Conservation (phyloP, 2,113 vertebrate species). For the Perca flavescens region DNA sequence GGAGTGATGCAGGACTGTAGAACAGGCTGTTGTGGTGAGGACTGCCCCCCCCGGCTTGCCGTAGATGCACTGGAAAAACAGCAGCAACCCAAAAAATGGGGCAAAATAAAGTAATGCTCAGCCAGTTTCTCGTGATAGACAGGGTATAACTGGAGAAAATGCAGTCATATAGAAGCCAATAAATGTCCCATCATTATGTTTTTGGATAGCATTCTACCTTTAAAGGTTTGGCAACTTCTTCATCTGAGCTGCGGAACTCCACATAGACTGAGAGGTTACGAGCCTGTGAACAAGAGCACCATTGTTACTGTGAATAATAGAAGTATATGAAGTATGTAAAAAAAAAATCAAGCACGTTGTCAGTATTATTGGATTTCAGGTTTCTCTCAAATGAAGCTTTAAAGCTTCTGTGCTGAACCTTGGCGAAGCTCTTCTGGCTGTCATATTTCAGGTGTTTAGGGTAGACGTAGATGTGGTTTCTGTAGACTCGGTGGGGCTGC, state of each 20-base stretch:
- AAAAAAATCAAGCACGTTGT: not conserved
- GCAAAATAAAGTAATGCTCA: not conserved
- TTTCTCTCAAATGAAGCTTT: not conserved
- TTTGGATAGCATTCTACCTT: slow-evolving; percentile 84
- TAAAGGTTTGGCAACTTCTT: slow-evolving; percentile 91
- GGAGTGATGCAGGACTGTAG: slow-evolving; percentile 94
- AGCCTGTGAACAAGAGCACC: slow-evolving; percentile 85
- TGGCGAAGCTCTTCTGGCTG: slow-evolving; percentile 96
- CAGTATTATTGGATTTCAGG: not conserved
- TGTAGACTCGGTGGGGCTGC: slow-evolving; percentile 94
- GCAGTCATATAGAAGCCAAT: not conserved
- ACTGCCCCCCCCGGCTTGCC: slow-evolving; percentile 94
- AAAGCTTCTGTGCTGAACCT: slow-evolving; percentile 82
- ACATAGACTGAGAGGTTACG: slow-evolving; percentile 94
- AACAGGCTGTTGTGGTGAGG: slow-evolving; percentile 90
- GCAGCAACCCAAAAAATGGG: not conserved
- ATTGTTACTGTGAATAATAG: slow-evolving; percentile 31
- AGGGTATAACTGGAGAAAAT: not conserved
- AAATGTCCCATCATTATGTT: slow-evolving; percentile 26
- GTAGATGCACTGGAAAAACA: slow-evolving; percentile 91
- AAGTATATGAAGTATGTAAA: slow-evolving; percentile 17
- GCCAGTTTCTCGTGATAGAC: slow-evolving; percentile 9
- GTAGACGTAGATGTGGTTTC: slow-evolving; percentile 98
- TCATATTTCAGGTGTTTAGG: slow-evolving; percentile 98
- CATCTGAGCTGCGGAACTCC: slow-evolving; percentile 95